A percentile compares a stretch with the other conserved stretches of the same genome.
Conservation (phyloP, 2,113 vertebrate species). For the Pedetes capensis region DNA sequence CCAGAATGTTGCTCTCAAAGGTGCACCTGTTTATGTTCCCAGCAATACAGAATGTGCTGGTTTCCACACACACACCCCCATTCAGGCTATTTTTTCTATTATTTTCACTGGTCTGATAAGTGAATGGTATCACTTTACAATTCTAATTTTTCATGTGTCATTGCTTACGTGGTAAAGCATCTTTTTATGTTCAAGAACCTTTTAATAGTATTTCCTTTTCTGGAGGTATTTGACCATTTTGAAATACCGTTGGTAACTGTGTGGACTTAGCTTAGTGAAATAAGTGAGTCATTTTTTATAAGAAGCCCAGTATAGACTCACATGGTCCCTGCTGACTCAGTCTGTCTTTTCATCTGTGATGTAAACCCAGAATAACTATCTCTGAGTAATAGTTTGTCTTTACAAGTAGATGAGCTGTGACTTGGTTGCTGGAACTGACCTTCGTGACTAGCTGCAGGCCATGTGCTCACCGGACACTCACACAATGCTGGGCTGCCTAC, state of each 20-base stretch:
- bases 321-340: neutral
- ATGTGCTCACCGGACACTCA: neutral
- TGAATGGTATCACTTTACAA: neutral
- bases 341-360: constrained; percentile 6
- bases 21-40: neutral
- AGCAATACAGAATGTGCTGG: no score
- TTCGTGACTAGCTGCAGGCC: neutral
- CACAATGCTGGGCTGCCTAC: accelerated
- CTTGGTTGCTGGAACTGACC: neutral
- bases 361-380: neutral
- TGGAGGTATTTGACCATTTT: constrained; percentile 1
- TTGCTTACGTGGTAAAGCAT: no score
- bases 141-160: neutral
- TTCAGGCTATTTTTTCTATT: neutral
- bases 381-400: constrained; percentile 39
- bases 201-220: neutral
- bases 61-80: no score
- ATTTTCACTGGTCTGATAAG: neutral
- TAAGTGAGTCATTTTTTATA: neutral
- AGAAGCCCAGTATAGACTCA: neutral
- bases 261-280: neutral
- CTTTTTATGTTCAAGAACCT: neutral
- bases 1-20: neutral
- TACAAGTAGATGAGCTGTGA: neutral
- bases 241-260: neutral